Evolutionary conservation across 2,888 invertebrate species (phyloP).

Genomic region (Galerucella calmariensis): DNA sequence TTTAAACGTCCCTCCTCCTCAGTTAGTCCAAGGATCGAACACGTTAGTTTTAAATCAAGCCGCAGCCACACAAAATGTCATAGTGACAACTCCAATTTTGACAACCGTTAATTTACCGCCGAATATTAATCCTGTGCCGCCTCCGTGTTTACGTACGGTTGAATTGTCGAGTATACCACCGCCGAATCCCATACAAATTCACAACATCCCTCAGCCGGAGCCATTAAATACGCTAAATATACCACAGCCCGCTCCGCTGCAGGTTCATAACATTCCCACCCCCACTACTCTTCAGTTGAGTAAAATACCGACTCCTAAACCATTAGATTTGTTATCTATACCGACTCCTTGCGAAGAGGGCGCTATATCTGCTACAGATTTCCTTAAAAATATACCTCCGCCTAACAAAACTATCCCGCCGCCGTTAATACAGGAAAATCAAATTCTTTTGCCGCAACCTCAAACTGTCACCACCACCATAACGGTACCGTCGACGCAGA

Average conservation of each 20-base stretch:
- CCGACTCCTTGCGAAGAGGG: conserved; percentile 65
- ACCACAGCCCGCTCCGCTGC: conserved; percentile 64
- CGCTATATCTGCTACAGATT: conserved; percentile 58
- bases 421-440: conserved; percentile 56
- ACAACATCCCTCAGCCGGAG: conserved; percentile 67
- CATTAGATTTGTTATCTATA: conserved; percentile 70
- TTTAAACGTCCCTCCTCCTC: conserved; percentile 62
- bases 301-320: conserved; percentile 72
- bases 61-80: conserved; percentile 47
- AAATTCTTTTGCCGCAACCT: conserved; percentile 31
- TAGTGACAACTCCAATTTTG: conserved; percentile 55
- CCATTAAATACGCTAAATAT: conserved; percentile 68
- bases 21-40: conserved; percentile 54
- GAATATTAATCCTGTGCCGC: conserved; percentile 52
- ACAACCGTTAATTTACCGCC: conserved; percentile 58
- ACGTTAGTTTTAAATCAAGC: conserved; percentile 44
- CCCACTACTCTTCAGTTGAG: conserved; percentile 71
- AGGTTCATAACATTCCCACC: conserved; percentile 72
- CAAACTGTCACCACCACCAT: conserved; percentile 38
- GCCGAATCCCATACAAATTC: conserved; percentile 64
- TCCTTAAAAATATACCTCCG: conserved; percentile 64
- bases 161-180: conserved; percentile 64
- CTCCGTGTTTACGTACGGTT: conserved; percentile 59
- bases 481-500: conserved; percentile 48
- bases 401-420: conserved; percentile 65